A percentile compares a stretch with the other conserved stretches of the same genome.
Evolutionary conservation across 2,888 invertebrate species (phyloP).

Genomic region (Tipula unca): DNA sequence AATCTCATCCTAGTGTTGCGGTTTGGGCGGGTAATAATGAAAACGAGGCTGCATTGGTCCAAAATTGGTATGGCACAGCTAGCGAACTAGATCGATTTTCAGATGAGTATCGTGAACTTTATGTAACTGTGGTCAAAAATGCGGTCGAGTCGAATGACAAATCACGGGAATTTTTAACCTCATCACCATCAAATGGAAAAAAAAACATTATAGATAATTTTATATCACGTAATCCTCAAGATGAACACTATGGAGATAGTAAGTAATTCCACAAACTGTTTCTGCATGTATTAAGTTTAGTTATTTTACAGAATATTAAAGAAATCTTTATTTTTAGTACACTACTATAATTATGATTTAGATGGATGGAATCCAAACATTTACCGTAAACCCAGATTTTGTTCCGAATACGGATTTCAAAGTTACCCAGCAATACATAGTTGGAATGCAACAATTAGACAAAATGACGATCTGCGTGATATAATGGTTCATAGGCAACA

Average conservation of each 20-base stretch:
- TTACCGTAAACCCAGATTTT: constrained; percentile 77
- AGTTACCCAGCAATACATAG: constrained; percentile 70
- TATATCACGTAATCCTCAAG: constrained; percentile 69
- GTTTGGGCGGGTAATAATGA: constrained; percentile 96
- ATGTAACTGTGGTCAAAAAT: constrained; percentile 64
- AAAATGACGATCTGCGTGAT: constrained; percentile 48
- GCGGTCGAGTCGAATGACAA: constrained; percentile 54
- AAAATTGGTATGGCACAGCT: constrained; percentile 67
- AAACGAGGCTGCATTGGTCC: constrained; percentile 81
- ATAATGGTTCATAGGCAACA: constrained; percentile 80
- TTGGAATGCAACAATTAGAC: constrained; percentile 50
- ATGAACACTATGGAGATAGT: constrained; percentile 78
- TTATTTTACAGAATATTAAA: neutral
- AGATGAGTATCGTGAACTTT: constrained; percentile 72
- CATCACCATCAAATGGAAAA: constrained; percentile 88
- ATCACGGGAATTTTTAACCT: constrained; percentile 63
- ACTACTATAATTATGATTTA: constrained; percentile 77
- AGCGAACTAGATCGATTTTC: constrained; percentile 49
- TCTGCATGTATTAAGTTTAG: neutral
- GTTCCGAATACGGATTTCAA: constrained; percentile 94
- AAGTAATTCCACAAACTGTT: constrained; percentile 28
- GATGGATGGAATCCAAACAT: constrained; percentile 73
- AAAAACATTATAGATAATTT: constrained; percentile 65
- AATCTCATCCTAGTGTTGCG: constrained; percentile 78
- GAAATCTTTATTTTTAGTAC: constrained; percentile 46